A percentile compares a stretch with the other conserved stretches of the same genome.
phyloP scores from a whole-genome alignment of 2,888 invertebrate genomes.

The Plebejus argus region DNA sequence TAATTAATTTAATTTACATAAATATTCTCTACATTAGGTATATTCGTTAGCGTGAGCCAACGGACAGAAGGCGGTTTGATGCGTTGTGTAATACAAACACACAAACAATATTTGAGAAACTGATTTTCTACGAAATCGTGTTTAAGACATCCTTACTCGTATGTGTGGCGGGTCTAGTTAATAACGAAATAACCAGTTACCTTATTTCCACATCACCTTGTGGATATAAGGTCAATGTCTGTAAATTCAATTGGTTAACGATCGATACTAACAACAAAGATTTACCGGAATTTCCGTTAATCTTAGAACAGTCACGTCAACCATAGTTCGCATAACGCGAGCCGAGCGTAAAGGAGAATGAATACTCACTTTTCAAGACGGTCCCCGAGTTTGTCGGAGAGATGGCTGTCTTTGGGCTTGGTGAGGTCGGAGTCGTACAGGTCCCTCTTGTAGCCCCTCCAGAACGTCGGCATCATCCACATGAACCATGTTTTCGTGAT shows the following conservation, averaged over 20 bases:
- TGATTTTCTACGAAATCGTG: slow-evolving; percentile 12
- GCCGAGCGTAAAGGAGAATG: slow-evolving; percentile 14
- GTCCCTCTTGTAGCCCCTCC: slow-evolving; percentile 82
- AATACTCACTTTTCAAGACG: slow-evolving; percentile 80
- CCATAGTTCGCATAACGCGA: not conserved
- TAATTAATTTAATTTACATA: slow-evolving; percentile 11
- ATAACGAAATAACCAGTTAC: slow-evolving; percentile 29
- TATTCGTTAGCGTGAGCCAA: not conserved
- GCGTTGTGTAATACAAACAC: slow-evolving; percentile 13
- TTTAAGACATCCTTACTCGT: slow-evolving; percentile 1
- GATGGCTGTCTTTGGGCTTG: slow-evolving; percentile 84
- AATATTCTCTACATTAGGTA: slow-evolving; percentile 11
- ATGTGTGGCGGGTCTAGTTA: slow-evolving; percentile 20
- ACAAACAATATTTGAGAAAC: slow-evolving; percentile 24
- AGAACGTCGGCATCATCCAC: slow-evolving; percentile 80
- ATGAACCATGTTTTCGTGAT: slow-evolving; percentile 73
- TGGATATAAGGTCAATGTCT: slow-evolving; percentile 48
- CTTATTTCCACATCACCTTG: slow-evolving; percentile 53
- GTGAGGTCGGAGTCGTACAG: slow-evolving; percentile 86
- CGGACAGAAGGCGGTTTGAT: not conserved
- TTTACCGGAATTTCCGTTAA: slow-evolving; percentile 28
- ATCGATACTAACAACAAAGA: slow-evolving; percentile 35
- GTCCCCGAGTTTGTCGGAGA: slow-evolving; percentile 83
- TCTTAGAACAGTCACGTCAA: slow-evolving; percentile 25
- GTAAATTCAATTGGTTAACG: slow-evolving; percentile 44